Conservation (phyloP, 2,797 vertebrate species). For the Echiichthys vipera region DNA sequence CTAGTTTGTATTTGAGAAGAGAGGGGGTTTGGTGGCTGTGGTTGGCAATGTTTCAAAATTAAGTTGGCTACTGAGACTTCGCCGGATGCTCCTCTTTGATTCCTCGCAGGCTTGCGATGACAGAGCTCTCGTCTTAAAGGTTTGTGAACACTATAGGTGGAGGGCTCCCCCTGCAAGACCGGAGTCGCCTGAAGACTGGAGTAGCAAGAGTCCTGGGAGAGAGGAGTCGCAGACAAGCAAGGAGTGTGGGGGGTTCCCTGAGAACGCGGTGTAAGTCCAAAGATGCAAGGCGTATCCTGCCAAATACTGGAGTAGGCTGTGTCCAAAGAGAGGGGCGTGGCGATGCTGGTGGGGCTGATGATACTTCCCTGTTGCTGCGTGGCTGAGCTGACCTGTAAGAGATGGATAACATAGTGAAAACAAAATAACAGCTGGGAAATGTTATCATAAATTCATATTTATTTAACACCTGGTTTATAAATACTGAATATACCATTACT, state of each 20-base stretch:
- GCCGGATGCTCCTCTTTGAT: constrained; percentile 80
- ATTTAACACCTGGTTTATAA: background rate
- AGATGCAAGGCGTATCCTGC: constrained; percentile 95
- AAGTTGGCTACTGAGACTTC: constrained; percentile 61
- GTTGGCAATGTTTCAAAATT: constrained; percentile 79
- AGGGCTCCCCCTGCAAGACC: constrained; percentile 76
- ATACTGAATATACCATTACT: background rate
- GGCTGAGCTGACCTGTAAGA: constrained; percentile 81
- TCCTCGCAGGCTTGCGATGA: constrained; percentile 86
- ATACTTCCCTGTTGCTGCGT: constrained; percentile 70
- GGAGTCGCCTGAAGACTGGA: constrained; percentile 88
- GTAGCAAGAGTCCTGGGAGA: constrained; percentile 94
- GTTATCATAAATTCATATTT: background rate
- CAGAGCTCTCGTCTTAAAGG: constrained; percentile 81
- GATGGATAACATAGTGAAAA: background rate
- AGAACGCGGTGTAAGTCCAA: constrained; percentile 90
- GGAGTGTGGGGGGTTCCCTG: constrained; percentile 94
- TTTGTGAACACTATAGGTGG: constrained; percentile 61
- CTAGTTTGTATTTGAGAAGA: constrained; percentile 78
- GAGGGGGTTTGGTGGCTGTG: constrained; percentile 73
- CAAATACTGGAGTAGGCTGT: constrained; percentile 97
- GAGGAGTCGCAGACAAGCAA: constrained; percentile 87
- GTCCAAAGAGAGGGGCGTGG: constrained; percentile 96
- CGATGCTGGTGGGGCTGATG: constrained; percentile 89
- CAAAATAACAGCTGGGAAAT: background rate